phyloP scores from a whole-genome alignment of 2,797 vertebrate species.

The Coreius guichenoti region DNA sequence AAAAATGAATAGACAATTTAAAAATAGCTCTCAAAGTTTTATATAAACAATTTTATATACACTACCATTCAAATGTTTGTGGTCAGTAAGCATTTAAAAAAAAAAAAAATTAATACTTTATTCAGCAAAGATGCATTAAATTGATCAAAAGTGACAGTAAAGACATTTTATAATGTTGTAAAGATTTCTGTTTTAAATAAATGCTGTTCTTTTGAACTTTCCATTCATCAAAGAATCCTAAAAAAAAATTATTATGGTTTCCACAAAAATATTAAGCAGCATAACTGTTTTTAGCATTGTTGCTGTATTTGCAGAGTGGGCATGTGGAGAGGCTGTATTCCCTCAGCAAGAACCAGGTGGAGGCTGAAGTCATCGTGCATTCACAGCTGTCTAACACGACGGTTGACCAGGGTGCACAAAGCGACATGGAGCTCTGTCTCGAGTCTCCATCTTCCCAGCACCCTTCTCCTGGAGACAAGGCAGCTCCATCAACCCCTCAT shows the following conservation, averaged over 20 bases:
- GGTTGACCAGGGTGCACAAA: slow-evolving; percentile 61
- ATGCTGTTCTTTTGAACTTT: neutral
- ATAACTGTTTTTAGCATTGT: neutral
- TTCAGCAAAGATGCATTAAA: slow-evolving; percentile 1
- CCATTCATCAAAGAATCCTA: neutral
- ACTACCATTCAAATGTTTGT: neutral
- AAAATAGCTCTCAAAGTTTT: neutral
- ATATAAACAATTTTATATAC: neutral
- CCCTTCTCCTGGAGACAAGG: slow-evolving; percentile 54
- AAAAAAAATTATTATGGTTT: neutral
- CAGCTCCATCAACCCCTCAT: slow-evolving; percentile 32
- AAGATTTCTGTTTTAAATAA: neutral
- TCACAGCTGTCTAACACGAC: slow-evolving; percentile 87
- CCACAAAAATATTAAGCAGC: neutral
- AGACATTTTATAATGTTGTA: neutral
- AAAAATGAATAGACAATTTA: neutral
- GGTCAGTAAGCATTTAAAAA: neutral
- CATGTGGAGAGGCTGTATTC: slow-evolving; percentile 71
- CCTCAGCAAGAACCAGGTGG: slow-evolving; percentile 85
- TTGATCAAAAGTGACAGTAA: neutral
- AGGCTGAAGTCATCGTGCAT: slow-evolving; percentile 96
- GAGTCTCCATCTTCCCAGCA: slow-evolving; percentile 65
- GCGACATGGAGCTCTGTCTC: slow-evolving; percentile 67
- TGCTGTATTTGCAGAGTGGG: slow-evolving; percentile 40
- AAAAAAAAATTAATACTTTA: no score